phyloP scores from a whole-genome alignment of 2,113 vertebrate species.

The Atherinomorus stipes region DNA sequence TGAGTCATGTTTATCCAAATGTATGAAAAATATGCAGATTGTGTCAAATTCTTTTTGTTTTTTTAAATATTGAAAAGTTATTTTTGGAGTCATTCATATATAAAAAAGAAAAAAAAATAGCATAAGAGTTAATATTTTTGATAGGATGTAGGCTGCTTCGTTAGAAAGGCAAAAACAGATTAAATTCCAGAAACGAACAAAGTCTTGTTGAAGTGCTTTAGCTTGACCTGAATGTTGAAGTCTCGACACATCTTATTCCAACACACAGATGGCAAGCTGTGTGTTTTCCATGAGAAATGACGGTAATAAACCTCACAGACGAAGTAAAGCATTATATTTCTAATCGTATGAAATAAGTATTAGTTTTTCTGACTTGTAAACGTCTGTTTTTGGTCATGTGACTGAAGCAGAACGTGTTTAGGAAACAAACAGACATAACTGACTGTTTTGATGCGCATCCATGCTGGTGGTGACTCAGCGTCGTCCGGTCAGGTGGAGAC shows the following conservation, averaged over 20 bases:
- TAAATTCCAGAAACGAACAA: constrained; percentile 8
- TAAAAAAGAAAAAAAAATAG: constrained; percentile 29
- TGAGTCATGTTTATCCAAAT: constrained; percentile 44
- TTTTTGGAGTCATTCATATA: constrained; percentile 74
- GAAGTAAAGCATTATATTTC: not conserved
- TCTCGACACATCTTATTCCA: not conserved
- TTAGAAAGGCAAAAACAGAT: constrained; percentile 17
- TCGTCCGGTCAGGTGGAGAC: no score
- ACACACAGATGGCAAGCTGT: not conserved
- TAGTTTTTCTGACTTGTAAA: not conserved
- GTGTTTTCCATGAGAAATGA: not conserved
- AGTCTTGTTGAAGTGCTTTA: constrained; percentile 3
- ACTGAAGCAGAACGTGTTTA: no score
- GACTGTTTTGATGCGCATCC: no score
- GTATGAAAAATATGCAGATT: constrained; percentile 56
- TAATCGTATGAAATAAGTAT: not conserved
- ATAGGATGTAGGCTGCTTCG: constrained; percentile 66
- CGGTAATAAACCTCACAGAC: not conserved
- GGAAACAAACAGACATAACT: no score
- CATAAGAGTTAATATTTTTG: constrained; percentile 80
- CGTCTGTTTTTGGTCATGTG: no score
- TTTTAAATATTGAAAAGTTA: constrained; percentile 71
- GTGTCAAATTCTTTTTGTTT: constrained; percentile 30
- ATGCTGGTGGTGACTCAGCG: no score
- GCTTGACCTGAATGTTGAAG: constrained; percentile 4